These are phyloP conservation scores for Plemyria rubiginata DNA, from an alignment of 2,888 invertebrate genomes.

Conservation along the genomic window DNA sequence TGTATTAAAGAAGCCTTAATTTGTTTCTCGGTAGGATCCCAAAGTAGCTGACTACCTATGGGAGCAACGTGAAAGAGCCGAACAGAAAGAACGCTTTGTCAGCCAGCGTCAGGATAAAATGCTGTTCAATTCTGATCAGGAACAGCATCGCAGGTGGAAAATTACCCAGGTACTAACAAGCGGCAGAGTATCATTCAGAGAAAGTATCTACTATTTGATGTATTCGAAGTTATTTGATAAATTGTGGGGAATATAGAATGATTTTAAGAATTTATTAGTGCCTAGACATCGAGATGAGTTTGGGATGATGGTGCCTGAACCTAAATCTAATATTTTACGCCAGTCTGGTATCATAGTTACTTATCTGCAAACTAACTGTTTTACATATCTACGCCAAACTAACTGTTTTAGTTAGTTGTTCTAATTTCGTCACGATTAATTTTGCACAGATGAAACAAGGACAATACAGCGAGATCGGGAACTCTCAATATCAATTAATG, in stretches of 20 bases:
- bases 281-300: too few relatives aligned
- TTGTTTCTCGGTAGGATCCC: constrained; percentile 86
- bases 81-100: constrained; percentile 90
- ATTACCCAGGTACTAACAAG: constrained; percentile 64
- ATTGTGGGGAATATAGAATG: too few relatives aligned
- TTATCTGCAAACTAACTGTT: too few relatives aligned
- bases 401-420: too few relatives aligned
- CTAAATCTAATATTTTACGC: too few relatives aligned
- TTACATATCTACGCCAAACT: too few relatives aligned
- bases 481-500: constrained; percentile 91
- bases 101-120: constrained; percentile 86
- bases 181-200: too few relatives aligned
- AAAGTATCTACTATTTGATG: too few relatives aligned
- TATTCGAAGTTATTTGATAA: too few relatives aligned
- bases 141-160: constrained; percentile 86
- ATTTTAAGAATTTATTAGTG: too few relatives aligned
- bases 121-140: constrained; percentile 86
- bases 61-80: constrained; percentile 92
- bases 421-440: background rate
- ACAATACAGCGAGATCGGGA: constrained; percentile 85
- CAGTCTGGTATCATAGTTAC: too few relatives aligned
- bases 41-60: constrained; percentile 96
- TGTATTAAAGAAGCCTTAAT: background rate
- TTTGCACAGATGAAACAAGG: constrained; percentile 84
- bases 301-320: too few relatives aligned